These are phyloP conservation scores for Patella pellucida DNA, from an alignment of 2,888 invertebrate species.

Conservation along the genomic window DNA sequence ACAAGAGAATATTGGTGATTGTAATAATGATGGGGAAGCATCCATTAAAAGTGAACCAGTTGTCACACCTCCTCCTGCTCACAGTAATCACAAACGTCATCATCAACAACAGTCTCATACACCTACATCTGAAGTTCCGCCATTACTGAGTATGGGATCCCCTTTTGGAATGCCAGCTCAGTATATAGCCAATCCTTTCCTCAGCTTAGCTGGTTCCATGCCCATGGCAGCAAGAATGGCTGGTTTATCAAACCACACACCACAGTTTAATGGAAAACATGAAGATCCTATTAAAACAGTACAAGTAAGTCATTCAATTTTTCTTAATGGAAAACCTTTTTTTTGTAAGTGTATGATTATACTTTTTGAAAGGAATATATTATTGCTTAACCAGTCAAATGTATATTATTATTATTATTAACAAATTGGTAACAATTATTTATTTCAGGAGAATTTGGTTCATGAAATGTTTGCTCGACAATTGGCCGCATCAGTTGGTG, in stretches of 20 bases:
- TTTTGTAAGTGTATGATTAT: too few relatives aligned
- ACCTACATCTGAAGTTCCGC: conserved; percentile 33
- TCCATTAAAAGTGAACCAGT: conserved; percentile 36
- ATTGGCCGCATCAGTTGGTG: conserved; percentile 47
- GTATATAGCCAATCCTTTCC: conserved; percentile 55
- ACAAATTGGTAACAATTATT: conserved; percentile 4
- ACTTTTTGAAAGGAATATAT: too few relatives aligned
- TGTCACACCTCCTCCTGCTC: conserved; percentile 61
- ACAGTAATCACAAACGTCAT: conserved; percentile 51
- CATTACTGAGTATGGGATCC: conserved; percentile 42
- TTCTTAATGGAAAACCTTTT: neutral
- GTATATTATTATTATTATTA: conserved; percentile 12
- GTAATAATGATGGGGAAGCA: conserved; percentile 19
- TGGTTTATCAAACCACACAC: conserved; percentile 48
- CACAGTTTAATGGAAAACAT: conserved; percentile 55
- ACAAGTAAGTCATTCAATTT: too few relatives aligned
- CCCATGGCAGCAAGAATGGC: conserved; percentile 49
- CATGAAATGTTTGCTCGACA: conserved; percentile 64
- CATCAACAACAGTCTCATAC: conserved; percentile 21
- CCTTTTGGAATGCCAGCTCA: conserved; percentile 59
- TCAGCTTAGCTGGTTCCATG: conserved; percentile 48
- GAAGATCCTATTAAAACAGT: neutral
- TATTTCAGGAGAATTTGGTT: conserved; percentile 59
- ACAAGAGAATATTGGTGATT: conserved; percentile 29
- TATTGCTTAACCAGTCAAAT: neutral